Conservation (phyloP, 2,888 invertebrate genomes). For the Drosophila nr. fundita region DNA sequence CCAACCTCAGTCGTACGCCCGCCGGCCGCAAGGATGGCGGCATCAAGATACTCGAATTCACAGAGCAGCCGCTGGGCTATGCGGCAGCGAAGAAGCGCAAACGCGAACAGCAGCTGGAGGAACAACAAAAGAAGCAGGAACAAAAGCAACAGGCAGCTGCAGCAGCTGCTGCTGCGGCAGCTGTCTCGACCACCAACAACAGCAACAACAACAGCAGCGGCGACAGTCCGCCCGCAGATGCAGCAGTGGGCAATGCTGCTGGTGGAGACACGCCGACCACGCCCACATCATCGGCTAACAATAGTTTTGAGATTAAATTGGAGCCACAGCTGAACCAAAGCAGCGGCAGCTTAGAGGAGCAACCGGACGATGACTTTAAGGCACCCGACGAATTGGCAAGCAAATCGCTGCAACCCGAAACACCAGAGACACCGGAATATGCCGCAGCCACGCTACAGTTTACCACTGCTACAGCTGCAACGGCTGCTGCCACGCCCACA, state of each 20-base stretch:
- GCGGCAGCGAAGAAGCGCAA: constrained; percentile 94
- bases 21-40: constrained; percentile 94
- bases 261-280: constrained; percentile 80
- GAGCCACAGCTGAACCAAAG: constrained; percentile 72
- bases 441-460: constrained; percentile 90
- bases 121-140: constrained; percentile 88
- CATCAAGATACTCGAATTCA: constrained; percentile 96
- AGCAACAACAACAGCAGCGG: constrained; percentile 51
- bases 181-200: constrained; percentile 61
- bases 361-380: constrained; percentile 60
- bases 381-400: constrained; percentile 61
- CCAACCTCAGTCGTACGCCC: constrained; percentile 87
- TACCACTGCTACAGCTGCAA: constrained; percentile 13
- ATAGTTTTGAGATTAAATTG: constrained; percentile 79
- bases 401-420: constrained; percentile 76
- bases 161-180: constrained; percentile 82
- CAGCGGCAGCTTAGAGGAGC: constrained; percentile 66
- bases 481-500: constrained; percentile 25
- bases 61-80: constrained; percentile 95
- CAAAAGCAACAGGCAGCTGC: constrained; percentile 84
- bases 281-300: constrained; percentile 75
- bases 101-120: constrained; percentile 91
- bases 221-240: constrained; percentile 64
- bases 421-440: constrained; percentile 94
- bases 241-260: constrained; percentile 45